Evolutionary conservation across 2,113 vertebrate genomes (phyloP), one percentile per base, ranked within the genome.

Genomic region (Mus pahari): DNA sequence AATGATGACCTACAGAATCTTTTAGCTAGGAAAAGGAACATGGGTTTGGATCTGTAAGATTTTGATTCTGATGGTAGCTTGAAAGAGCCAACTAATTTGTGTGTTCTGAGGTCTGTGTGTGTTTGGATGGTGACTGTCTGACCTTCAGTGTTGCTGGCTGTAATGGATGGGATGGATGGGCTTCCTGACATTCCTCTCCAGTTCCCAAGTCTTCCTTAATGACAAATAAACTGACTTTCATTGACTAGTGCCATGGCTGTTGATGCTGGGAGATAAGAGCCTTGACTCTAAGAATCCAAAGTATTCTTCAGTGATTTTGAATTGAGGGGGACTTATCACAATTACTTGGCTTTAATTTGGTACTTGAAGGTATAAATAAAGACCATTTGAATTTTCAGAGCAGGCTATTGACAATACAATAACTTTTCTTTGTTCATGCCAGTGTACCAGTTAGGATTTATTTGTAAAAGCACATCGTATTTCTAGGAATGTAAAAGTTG

Each of bases 221-320:
- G 74, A 86, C 12, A 24, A 5, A 68, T 86, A 90, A 92, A 79
- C 31, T 98, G 97, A 97, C 75, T 50, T 94, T 39, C 66, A 28
- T 55, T 96, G 60, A 90, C 74, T 95, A 89, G 22, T 93, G 60
- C 0, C 31, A 4, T 55, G 33, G 36, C 50, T 82, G 16, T 66
- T 0, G 7, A 82, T 20, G 2, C 0, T 36, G 62, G 89, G 74
- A 96, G 90, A 70, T 98, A 98, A 97, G 97, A 97, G 66, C 75
- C 60, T 81, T 95, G 89, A 68, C 94, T 95, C 42, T 81, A 95
- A 95, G 83, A 9, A 8, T 24, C 71, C 1, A 0, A 50, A 94
- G 79, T 0, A 1, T 70, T 90, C 91, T 96, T 87, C 79, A 68
- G 62, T 78, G 86, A 28, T 11, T 48, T 73, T 89, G 71, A 95